Evolutionary conservation across 2,113 vertebrate species (phyloP).

Genomic region (Helogale parvula): DNA sequence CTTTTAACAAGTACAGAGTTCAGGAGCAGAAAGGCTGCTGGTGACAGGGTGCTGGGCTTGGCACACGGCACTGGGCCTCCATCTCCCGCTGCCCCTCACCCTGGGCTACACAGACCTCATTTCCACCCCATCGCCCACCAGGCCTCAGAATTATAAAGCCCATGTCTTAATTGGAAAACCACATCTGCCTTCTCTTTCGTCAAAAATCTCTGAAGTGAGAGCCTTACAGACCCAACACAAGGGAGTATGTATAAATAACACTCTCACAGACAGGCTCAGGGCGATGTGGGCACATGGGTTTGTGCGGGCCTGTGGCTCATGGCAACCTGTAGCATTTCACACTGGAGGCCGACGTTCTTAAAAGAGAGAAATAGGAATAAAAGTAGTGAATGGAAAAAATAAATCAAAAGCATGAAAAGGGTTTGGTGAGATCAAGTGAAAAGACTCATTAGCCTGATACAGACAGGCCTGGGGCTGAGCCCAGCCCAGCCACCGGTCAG

Average conservation of each 20-base stretch:
- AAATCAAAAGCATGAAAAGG: background rate
- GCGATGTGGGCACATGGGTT: fast-evolving
- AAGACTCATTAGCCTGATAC: background rate
- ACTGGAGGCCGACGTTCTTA: background rate
- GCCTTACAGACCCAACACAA: background rate
- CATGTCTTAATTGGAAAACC: background rate
- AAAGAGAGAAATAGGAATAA: background rate
- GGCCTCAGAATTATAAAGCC: background rate
- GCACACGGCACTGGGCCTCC: fast-evolving
- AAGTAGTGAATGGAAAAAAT: background rate
- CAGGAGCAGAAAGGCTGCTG: background rate
- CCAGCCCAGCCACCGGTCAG: fast-evolving
- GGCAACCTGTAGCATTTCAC: background rate
- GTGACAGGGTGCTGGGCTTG: fast-evolving
- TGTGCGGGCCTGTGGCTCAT: fast-evolving
- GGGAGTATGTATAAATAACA: background rate
- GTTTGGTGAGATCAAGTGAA: background rate
- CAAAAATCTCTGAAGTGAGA: background rate
- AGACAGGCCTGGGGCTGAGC: background rate
- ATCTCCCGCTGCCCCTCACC: background rate
- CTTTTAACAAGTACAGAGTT: fast-evolving
- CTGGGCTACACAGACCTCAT: background rate
- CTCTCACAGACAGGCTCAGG: fast-evolving
- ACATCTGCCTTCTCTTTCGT: background rate
- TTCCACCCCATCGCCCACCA: background rate